These are phyloP conservation scores for Sebastes iracundus DNA, from an alignment of 2,797 vertebrate genomes.

Conservation along the genomic window DNA sequence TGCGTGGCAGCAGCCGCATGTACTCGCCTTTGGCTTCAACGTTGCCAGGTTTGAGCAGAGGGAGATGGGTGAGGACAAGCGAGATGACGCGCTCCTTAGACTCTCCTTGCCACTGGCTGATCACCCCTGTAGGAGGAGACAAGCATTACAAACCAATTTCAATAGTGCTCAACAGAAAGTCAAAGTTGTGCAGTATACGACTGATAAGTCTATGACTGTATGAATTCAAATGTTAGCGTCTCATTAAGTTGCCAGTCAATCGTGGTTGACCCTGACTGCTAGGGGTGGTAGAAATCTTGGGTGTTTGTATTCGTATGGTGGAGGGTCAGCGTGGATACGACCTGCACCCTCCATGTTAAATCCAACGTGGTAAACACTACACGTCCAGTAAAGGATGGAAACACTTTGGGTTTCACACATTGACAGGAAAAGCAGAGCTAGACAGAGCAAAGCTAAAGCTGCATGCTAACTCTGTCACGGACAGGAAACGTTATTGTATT, in stretches of 20 bases:
- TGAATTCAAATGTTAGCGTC: not conserved
- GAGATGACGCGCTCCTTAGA: slow-evolving; percentile 97
- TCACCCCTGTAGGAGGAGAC: slow-evolving; percentile 83
- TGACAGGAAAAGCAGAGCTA: too few relatives aligned
- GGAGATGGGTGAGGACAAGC: slow-evolving; percentile 93
- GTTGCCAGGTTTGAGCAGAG: slow-evolving; percentile 96
- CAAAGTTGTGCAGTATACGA: not conserved
- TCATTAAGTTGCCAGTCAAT: not conserved
- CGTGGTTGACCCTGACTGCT: not conserved
- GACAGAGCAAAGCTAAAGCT: too few relatives aligned
- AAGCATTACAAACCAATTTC: not conserved
- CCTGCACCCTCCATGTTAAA: too few relatives aligned
- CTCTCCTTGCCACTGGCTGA: slow-evolving; percentile 97
- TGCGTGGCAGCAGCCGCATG: slow-evolving; percentile 96
- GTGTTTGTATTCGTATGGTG: too few relatives aligned
- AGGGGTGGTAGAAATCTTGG: too few relatives aligned
- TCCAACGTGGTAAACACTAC: too few relatives aligned
- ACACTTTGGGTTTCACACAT: not conserved
- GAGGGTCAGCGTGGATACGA: too few relatives aligned
- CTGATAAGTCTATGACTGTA: not conserved
- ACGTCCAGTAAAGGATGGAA: too few relatives aligned
- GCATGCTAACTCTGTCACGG: too few relatives aligned
- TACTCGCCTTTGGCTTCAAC: slow-evolving; percentile 95
- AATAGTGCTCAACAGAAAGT: not conserved
- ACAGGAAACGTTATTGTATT: too few relatives aligned